These are phyloP conservation scores for Arremon aurantiirostris DNA, from an alignment of 2,797 vertebrate genomes.

Conservation along the genomic window DNA sequence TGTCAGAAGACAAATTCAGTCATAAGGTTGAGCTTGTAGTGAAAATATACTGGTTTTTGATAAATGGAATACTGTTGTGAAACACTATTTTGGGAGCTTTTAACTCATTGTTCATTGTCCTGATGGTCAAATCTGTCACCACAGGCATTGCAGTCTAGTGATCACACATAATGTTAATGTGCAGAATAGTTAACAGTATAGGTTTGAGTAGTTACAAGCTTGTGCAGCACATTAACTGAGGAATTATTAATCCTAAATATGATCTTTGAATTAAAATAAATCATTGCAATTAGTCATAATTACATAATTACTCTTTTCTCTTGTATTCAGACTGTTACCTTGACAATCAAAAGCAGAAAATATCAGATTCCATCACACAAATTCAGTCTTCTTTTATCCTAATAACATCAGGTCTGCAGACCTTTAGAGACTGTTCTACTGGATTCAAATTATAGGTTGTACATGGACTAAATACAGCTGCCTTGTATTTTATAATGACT, in stretches of 20 bases:
- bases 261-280: background rate
- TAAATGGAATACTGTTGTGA: background rate
- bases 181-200: background rate
- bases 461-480: background rate
- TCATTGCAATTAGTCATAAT: background rate
- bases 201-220: background rate
- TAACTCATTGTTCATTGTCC: background rate
- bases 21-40: background rate
- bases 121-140: background rate
- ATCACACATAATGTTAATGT: background rate
- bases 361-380: background rate
- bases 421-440: background rate
- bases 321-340: background rate
- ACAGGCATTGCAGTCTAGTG: background rate
- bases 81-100: background rate
- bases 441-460: background rate
- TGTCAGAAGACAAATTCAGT: background rate
- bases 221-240: background rate
- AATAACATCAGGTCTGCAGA: background rate
- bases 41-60: background rate
- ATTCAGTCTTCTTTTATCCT: background rate
- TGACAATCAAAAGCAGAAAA: background rate
- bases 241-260: background rate
- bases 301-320: background rate
- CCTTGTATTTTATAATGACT: background rate